phyloP scores from a whole-genome alignment of 2,888 invertebrate species.

The Folsomia candida region DNA sequence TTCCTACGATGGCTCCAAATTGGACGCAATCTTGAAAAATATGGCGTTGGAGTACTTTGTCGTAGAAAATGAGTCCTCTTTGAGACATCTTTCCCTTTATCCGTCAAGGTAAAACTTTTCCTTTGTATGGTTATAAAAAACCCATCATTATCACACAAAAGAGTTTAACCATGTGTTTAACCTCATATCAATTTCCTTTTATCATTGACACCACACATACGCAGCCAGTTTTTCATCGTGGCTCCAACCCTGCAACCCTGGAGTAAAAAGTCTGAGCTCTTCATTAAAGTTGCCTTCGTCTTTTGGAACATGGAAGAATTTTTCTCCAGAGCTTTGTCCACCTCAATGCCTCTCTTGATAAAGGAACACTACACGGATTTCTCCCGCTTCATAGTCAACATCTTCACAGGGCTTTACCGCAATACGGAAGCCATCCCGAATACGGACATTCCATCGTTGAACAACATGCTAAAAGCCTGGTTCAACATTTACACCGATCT shows the following conservation, averaged over 20 bases:
- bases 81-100: neutral
- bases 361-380: conserved; percentile 8
- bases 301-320: neutral
- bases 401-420: neutral
- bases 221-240: neutral
- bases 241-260: conserved; percentile 9
- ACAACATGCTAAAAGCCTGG: neutral
- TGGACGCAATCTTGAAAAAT: neutral
- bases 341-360: neutral
- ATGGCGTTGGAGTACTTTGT: neutral
- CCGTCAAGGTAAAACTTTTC: neutral
- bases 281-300: neutral
- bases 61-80: neutral
- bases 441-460: neutral
- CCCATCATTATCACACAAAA: too few species aligned
- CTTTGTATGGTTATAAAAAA: too few species aligned
- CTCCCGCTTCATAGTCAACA: neutral
- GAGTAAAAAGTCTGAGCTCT: neutral
- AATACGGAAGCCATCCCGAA: neutral
- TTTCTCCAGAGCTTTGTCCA: neutral
- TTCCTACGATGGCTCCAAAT: neutral
- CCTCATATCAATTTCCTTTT: too few species aligned
- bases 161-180: too few species aligned
- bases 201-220: neutral
- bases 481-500: neutral